phyloP scores from a whole-genome alignment of 2,113 vertebrate species.

The Indicator maculatus region DNA sequence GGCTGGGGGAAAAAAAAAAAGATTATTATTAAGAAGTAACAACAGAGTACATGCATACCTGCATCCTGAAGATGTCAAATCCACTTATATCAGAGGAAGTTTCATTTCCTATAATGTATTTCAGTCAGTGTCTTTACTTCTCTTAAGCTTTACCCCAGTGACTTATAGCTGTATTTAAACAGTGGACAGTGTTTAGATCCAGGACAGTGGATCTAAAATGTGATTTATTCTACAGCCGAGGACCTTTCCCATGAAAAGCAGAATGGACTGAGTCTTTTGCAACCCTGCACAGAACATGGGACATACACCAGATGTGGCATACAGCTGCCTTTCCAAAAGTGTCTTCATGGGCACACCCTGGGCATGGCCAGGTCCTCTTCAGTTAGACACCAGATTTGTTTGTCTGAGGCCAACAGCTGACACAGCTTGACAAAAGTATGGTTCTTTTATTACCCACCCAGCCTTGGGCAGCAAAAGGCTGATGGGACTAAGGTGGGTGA shows the following conservation, averaged over 20 bases:
- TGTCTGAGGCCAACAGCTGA: too few relatives aligned
- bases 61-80: background rate
- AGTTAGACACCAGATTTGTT: too few relatives aligned
- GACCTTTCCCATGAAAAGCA: background rate
- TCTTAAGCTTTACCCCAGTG: background rate
- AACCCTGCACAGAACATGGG: background rate
- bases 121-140: background rate
- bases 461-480: too few relatives aligned
- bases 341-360: background rate
- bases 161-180: background rate
- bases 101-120: background rate
- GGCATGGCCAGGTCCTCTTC: too few relatives aligned
- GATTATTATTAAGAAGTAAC: background rate
- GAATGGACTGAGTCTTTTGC: background rate
- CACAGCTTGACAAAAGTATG: too few relatives aligned
- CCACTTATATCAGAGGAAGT: background rate
- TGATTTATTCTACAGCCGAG: background rate
- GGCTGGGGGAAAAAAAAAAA: conserved; percentile 79
- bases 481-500: too few relatives aligned
- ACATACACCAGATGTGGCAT: background rate
- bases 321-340: background rate
- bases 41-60: background rate
- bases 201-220: background rate
- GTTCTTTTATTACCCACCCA: too few relatives aligned
- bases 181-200: background rate